A percentile compares a stretch with the other conserved stretches of the same genome.
These are phyloP conservation scores for Physocephala rufipes DNA, from an alignment of 2,888 invertebrate species.

Conservation along the genomic window DNA sequence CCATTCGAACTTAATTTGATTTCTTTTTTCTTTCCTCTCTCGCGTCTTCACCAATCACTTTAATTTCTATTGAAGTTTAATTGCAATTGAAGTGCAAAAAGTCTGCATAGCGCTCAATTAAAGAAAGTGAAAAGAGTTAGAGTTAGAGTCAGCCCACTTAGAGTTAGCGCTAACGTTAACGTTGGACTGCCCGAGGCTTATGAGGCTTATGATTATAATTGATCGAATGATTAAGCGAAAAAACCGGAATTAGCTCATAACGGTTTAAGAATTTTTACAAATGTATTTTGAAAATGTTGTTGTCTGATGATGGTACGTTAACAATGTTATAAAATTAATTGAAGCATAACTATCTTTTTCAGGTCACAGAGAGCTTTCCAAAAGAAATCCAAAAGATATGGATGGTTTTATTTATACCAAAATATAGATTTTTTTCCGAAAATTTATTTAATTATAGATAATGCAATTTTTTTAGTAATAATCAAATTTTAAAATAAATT, in stretches of 20 bases:
- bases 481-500: too few relatives aligned
- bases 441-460: too few relatives aligned
- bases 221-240: not conserved
- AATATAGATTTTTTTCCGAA: too few relatives aligned
- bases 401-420: too few relatives aligned
- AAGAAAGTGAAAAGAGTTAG: conserved; percentile 29
- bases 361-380: not conserved
- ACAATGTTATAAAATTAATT: not conserved
- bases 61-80: too few relatives aligned
- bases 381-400: not conserved
- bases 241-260: conserved; percentile 12
- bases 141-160: too few relatives aligned
- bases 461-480: too few relatives aligned
- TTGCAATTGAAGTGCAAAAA: conserved; percentile 15
- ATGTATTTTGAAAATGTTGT: not conserved
- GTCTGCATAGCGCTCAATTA: not conserved
- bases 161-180: too few relatives aligned
- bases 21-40: too few relatives aligned
- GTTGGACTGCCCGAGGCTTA: too few relatives aligned
- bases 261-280: conserved; percentile 4
- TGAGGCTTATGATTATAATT: not conserved
- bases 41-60: too few relatives aligned
- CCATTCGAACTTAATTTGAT: too few relatives aligned
- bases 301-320: not conserved
- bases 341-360: conserved; percentile 6